Percentiles rank a stretch among this genome's conserved stretches.
Conservation (phyloP, 2,797 vertebrate species). For the Molossus alvarezi region DNA sequence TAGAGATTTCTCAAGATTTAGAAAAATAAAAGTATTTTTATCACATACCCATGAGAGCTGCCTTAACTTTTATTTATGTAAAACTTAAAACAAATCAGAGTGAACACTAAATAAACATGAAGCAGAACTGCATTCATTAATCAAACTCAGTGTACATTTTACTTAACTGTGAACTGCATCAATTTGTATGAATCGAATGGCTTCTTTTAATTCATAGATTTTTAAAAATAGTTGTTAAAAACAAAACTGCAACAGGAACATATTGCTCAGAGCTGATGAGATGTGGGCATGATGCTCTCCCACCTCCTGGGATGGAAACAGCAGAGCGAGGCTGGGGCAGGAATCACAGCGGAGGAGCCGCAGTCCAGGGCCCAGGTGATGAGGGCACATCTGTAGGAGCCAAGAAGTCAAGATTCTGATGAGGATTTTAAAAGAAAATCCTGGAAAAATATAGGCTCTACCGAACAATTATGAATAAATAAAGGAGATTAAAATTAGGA, state of each 20-base stretch:
- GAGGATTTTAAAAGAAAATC: background rate
- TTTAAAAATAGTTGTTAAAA: background rate
- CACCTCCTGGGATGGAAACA: background rate
- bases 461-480: conserved; percentile 66
- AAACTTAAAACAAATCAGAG: conserved; percentile 39
- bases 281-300: background rate
- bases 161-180: background rate
- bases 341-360: background rate
- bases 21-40: conserved; percentile 15
- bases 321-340: background rate
- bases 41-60: background rate
- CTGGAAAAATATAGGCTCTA: background rate
- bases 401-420: background rate
- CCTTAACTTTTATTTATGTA: background rate
- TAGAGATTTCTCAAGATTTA: conserved; percentile 21
- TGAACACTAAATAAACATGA: conserved; percentile 7
- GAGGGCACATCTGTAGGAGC: background rate
- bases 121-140: background rate
- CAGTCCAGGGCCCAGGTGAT: background rate
- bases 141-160: conserved; percentile 12
- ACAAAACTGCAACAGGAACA: background rate
- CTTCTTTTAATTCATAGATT: conserved; percentile 29
- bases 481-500: conserved; percentile 71
- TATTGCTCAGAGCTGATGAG: background rate
- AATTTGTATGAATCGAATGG: background rate